Evolutionary conservation across 2,888 invertebrate genomes (phyloP).

Genomic region (Arge pagana): DNA sequence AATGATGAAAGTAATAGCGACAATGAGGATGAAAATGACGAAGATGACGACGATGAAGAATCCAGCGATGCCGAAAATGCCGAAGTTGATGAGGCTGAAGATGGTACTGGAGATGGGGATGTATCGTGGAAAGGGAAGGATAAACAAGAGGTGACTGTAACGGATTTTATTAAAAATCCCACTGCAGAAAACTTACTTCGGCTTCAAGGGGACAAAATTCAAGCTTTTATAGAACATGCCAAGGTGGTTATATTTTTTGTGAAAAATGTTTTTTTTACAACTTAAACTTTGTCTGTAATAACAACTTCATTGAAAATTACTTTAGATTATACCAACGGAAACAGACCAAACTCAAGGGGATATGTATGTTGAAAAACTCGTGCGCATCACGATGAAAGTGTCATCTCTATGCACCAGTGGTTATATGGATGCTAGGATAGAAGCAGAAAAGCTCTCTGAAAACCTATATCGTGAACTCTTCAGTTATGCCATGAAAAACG

Average conservation of each 20-base stretch:
- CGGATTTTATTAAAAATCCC: slow-evolving; percentile 60
- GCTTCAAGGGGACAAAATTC: slow-evolving; percentile 54
- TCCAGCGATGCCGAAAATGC: slow-evolving; percentile 30
- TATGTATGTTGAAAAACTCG: slow-evolving; percentile 52
- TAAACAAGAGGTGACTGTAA: slow-evolving; percentile 45
- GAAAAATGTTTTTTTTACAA: slow-evolving; percentile 8
- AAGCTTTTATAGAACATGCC: slow-evolving; percentile 42
- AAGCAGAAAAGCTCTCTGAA: slow-evolving; percentile 59
- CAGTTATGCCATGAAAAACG: slow-evolving; percentile 57
- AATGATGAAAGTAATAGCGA: slow-evolving; percentile 62
- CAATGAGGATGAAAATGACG: slow-evolving; percentile 45
- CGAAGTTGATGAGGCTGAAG: slow-evolving; percentile 38
- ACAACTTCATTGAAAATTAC: not conserved
- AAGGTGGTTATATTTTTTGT: slow-evolving; percentile 35
- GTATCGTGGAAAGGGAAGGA: slow-evolving; percentile 32
- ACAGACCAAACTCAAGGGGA: slow-evolving; percentile 24
- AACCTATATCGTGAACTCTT: slow-evolving; percentile 63
- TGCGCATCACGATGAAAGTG: slow-evolving; percentile 61
- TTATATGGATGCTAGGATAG: slow-evolving; percentile 60
- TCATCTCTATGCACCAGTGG: slow-evolving; percentile 63
- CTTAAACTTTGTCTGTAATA: slow-evolving; percentile 10
- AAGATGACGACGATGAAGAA: slow-evolving; percentile 53
- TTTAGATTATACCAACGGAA: slow-evolving; percentile 40
- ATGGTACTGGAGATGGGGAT: slow-evolving; percentile 45
- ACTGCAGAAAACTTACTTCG: slow-evolving; percentile 59